Conservation (phyloP, 1,140 invertebrate genomes). For the Trichonephila inaurata region DNA sequence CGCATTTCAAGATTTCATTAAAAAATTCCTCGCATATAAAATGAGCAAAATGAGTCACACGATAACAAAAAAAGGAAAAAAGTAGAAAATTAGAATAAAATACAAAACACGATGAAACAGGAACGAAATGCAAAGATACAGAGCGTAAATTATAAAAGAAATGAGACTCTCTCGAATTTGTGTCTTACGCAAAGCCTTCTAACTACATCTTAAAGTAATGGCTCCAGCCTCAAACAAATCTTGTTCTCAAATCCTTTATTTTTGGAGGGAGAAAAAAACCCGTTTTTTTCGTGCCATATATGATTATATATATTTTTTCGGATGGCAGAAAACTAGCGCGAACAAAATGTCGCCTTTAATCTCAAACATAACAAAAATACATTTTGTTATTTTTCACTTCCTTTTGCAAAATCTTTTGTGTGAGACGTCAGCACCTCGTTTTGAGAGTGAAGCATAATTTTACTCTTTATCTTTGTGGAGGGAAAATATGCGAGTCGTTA, state of each 20-base stretch:
- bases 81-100: not conserved
- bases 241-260: slow-evolving; percentile 15
- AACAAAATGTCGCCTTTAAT: slow-evolving; percentile 41
- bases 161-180: not conserved
- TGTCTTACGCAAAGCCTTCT: not conserved
- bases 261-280: not conserved
- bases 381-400: slow-evolving; percentile 21
- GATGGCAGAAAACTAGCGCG: not conserved
- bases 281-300: no score
- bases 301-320: slow-evolving; percentile 11
- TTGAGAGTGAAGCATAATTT: slow-evolving; percentile 25
- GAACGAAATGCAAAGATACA: not conserved
- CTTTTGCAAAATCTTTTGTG: slow-evolving; percentile 36
- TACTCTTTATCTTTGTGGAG: not conserved
- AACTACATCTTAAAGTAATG: slow-evolving; percentile 30
- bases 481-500: slow-evolving; percentile 25
- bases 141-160: slow-evolving; percentile 2
- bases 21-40: no score
- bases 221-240: slow-evolving; percentile 31
- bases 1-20: no score
- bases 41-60: no score
- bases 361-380: slow-evolving; percentile 47
- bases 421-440: slow-evolving; percentile 15
- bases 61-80: not conserved
- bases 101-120: not conserved